Evolutionary conservation across 2,113 vertebrate genomes (phyloP).

Genomic region (Irena cyanogastra): DNA sequence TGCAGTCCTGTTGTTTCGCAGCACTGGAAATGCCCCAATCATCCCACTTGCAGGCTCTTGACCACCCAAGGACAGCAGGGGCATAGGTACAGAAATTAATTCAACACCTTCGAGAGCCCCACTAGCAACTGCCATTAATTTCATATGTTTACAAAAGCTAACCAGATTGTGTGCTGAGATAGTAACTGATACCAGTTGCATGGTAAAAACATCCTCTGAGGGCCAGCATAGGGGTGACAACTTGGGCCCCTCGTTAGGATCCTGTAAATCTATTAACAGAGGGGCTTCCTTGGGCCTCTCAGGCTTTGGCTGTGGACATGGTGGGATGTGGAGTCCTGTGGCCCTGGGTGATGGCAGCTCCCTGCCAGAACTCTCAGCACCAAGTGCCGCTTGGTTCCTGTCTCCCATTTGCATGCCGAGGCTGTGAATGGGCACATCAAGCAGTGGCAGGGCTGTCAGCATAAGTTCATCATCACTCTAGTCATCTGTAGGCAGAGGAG

Average conservation of each 20-base stretch:
- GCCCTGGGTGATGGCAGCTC: neutral
- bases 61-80: neutral
- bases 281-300: neutral
- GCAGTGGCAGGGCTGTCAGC: neutral
- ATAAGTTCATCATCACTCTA: neutral
- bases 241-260: neutral
- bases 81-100: neutral
- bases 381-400: neutral
- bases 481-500: neutral
- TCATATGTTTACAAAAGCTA: neutral
- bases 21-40: neutral
- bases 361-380: neutral
- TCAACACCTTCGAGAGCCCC: neutral
- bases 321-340: neutral
- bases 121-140: neutral
- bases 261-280: neutral
- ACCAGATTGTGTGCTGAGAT: neutral
- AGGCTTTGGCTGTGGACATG: neutral
- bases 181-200: neutral
- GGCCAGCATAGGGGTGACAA: neutral
- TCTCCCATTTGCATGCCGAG: neutral
- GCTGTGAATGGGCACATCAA: neutral
- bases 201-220: neutral
- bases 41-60: neutral
- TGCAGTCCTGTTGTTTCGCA: neutral